Evolutionary conservation across 2,113 vertebrate genomes (phyloP).

Genomic region (Pseudonaja textilis): DNA sequence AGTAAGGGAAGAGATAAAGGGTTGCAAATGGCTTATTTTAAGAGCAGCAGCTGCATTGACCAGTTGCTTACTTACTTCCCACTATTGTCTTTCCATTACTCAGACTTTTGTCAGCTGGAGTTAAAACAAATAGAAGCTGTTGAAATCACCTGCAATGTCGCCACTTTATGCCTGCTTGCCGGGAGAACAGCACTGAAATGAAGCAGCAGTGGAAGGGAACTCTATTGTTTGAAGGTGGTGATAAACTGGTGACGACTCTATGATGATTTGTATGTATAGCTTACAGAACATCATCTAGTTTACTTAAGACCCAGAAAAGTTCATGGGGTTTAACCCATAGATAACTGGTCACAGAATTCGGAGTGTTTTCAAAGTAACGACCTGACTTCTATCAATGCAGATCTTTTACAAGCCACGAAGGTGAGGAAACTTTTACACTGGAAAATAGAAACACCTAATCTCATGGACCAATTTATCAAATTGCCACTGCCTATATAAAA

Average conservation of each 20-base stretch:
- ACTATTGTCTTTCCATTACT: slow-evolving; percentile 5
- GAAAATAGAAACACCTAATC: not conserved
- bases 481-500: not conserved
- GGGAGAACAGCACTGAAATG: not conserved
- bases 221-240: not conserved
- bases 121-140: slow-evolving; percentile 48
- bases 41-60: slow-evolving; percentile 19
- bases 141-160: slow-evolving; percentile 2
- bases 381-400: not conserved
- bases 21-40: not conserved
- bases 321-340: not conserved
- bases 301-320: not conserved
- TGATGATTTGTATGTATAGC: not conserved
- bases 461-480: not conserved
- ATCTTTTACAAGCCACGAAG: not conserved
- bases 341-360: not conserved
- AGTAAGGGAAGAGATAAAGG: not conserved
- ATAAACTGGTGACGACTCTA: not conserved
- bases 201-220: not conserved
- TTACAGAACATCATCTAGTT: not conserved
- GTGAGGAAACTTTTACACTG: not conserved
- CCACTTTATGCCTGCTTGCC: not conserved
- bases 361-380: not conserved
- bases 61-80: not conserved
- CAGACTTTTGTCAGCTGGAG: not conserved